phyloP scores from a whole-genome alignment of 2,113 vertebrate species.

The Dolichotis patagonum region DNA sequence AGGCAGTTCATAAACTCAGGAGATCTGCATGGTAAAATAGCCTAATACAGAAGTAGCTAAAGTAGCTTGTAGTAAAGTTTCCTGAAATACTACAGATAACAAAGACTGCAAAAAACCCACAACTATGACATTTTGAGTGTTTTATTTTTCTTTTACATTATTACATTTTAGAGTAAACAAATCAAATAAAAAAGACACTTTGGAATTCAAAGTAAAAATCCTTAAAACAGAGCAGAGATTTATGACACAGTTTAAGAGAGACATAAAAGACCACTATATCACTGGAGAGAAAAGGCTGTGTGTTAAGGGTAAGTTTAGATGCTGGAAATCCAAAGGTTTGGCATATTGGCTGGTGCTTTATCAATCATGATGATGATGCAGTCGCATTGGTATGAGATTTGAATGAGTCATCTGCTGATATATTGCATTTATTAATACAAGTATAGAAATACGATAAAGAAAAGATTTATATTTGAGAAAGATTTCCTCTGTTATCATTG shows the following conservation, averaged over 20 bases:
- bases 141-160: not conserved
- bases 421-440: slow-evolving; percentile 38
- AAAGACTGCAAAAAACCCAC: not conserved
- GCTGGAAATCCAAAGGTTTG: not conserved
- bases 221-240: not conserved
- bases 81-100: not conserved
- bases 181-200: not conserved
- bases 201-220: slow-evolving; percentile 12
- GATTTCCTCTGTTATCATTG: not conserved
- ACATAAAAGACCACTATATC: not conserved
- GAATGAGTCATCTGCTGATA: not conserved
- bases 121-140: not conserved
- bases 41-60: not conserved
- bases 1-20: not conserved
- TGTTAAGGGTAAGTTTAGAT: not conserved
- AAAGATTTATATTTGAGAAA: slow-evolving; percentile 33
- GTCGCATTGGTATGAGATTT: not conserved
- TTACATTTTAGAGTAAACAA: not conserved
- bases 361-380: not conserved
- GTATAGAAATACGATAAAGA: not conserved
- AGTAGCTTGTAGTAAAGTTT: not conserved
- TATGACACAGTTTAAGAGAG: not conserved
- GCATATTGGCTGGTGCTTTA: not conserved
- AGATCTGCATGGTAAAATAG: not conserved
- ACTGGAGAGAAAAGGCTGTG: not conserved